Percentiles rank a stretch among this genome's conserved stretches.
Conservation (phyloP, 1,140 invertebrate species). For the Micrasema longulum region DNA sequence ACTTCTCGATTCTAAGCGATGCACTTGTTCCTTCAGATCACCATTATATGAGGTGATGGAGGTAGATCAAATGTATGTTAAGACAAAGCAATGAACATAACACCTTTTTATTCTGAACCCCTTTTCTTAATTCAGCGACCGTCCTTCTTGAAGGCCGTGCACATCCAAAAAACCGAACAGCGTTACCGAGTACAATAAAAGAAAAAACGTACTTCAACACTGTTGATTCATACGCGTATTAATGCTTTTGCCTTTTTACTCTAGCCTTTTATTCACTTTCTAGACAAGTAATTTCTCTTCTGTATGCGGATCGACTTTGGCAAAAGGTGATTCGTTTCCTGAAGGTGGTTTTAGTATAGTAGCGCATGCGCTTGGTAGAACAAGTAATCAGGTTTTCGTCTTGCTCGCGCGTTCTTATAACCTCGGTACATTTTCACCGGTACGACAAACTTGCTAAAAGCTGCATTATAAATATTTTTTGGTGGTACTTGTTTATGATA, state of each 20-base stretch:
- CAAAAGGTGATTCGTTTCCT: conserved; percentile 15
- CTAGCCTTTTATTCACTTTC: conserved; percentile 14
- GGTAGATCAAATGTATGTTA: background rate
- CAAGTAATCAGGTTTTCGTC: conserved; percentile 42
- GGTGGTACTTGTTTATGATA: too few species aligned
- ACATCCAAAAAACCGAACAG: background rate
- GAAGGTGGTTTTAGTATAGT: conserved; percentile 34
- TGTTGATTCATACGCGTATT: background rate
- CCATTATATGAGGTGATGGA: conserved; percentile 5
- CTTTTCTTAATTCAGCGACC: conserved; percentile 43
- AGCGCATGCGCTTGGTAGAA: conserved; percentile 38
- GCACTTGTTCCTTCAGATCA: conserved; percentile 9
- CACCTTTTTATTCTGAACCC: conserved; percentile 43
- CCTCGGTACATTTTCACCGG: conserved; percentile 10
- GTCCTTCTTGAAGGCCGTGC: conserved; percentile 43
- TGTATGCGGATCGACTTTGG: conserved; percentile 1
- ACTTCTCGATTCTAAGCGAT: background rate
- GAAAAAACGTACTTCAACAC: background rate
- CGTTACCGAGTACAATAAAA: background rate
- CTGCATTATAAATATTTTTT: too few species aligned
- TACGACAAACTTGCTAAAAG: too few species aligned
- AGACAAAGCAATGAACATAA: conserved; percentile 21
- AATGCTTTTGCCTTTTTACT: conserved; percentile 3
- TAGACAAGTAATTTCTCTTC: conserved; percentile 15
- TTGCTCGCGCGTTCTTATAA: conserved; percentile 43